Conservation (phyloP, 2,888 invertebrate genomes). For the Ypsolopha sequella region DNA sequence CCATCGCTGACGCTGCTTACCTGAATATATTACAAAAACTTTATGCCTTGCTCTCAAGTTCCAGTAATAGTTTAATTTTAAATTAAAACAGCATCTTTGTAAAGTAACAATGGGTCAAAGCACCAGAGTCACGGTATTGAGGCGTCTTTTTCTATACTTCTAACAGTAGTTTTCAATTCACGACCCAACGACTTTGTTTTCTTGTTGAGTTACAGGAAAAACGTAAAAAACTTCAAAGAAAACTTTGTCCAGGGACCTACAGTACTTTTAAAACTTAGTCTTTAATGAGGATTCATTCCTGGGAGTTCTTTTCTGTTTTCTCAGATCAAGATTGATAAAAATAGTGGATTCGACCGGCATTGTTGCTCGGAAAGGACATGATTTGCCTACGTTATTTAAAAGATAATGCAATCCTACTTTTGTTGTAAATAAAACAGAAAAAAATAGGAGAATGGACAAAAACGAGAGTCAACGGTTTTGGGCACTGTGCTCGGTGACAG, state of each 20-base stretch:
- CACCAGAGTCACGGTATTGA: background rate
- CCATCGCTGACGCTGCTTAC: background rate
- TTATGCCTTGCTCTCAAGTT: background rate
- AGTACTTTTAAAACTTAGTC: background rate
- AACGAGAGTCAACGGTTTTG: conserved; percentile 1
- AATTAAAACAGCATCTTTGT: background rate
- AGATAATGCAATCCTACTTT: background rate
- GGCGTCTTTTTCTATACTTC: background rate
- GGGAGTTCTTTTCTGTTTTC: background rate
- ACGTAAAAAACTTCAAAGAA: background rate
- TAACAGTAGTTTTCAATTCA: background rate
- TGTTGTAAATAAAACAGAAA: background rate
- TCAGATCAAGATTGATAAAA: background rate
- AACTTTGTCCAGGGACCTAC: background rate
- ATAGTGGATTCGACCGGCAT: background rate
- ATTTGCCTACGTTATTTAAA: background rate
- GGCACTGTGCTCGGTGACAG: background rate
- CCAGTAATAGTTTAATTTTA: background rate
- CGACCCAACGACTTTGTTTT: background rate
- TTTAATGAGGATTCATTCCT: background rate
- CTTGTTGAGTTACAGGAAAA: background rate
- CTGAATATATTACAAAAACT: conserved; percentile 1
- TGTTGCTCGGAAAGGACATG: background rate
- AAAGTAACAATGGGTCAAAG: background rate
- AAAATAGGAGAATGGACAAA: background rate